These are phyloP conservation scores for Perizoma affinitatum DNA, from an alignment of 2,888 invertebrate genomes.

Conservation along the genomic window DNA sequence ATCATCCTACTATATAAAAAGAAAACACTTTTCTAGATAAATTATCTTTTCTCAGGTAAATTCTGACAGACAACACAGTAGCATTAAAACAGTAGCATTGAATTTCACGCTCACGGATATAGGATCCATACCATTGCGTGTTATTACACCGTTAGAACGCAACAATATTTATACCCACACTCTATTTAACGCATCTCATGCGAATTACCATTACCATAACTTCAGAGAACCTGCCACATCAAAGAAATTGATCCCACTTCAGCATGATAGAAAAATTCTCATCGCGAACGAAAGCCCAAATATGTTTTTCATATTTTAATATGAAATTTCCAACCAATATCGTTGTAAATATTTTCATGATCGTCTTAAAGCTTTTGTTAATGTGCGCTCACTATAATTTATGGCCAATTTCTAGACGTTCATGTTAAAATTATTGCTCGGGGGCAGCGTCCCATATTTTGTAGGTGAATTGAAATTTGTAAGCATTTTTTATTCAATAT, in stretches of 20 bases:
- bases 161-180: constrained; percentile 20
- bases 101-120: constrained; percentile 2
- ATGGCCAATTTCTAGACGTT: constrained; percentile 43
- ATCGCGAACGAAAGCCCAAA: neutral
- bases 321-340: constrained; percentile 17
- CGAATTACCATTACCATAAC: constrained; percentile 22
- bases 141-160: constrained; percentile 15
- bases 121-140: constrained; percentile 11
- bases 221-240: constrained; percentile 18
- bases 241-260: constrained; percentile 23
- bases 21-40: no score
- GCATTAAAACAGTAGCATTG: neutral
- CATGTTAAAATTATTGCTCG: constrained; percentile 42
- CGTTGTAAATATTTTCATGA: constrained; percentile 25
- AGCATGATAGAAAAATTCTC: constrained; percentile 8
- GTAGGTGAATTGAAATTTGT: constrained; percentile 40
- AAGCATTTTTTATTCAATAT: constrained; percentile 32
- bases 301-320: constrained; percentile 4
- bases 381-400: constrained; percentile 39
- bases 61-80: no score
- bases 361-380: constrained; percentile 27
- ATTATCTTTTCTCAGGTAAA: no score
- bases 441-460: constrained; percentile 31
- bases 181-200: constrained; percentile 16
- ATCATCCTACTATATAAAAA: no score